Evolutionary conservation across 53 echinoderm and acorn worm genomes (phyloP).

Genomic region (Echinarachnius parma): DNA sequence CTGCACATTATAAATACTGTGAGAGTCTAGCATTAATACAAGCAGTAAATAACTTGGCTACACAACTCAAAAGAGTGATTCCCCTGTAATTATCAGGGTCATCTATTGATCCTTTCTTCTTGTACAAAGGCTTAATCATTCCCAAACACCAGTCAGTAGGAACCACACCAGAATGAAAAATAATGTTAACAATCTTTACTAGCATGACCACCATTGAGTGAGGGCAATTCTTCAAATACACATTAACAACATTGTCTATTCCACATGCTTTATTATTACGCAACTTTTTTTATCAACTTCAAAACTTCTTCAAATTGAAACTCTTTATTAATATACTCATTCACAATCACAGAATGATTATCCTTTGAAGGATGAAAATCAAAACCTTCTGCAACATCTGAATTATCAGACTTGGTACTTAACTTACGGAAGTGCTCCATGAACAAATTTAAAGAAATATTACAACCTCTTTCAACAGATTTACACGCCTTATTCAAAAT

Average conservation of each 20-base stretch:
- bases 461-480: constrained; percentile 9
- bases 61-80: neutral
- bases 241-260: neutral
- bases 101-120: constrained; percentile 3
- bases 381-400: neutral
- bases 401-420: neutral
- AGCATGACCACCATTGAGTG: neutral
- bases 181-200: neutral
- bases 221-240: neutral
- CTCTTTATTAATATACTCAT: constrained; percentile 21
- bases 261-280: too few relatives aligned
- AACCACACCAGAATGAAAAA: too few relatives aligned
- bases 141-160: neutral
- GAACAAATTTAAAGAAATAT: constrained; percentile 6
- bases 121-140: constrained; percentile 5
- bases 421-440: constrained; percentile 16
- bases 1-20: neutral
- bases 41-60: constrained; percentile 9
- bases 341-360: constrained; percentile 16
- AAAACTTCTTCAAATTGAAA: constrained; percentile 11
- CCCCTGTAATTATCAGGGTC: constrained; percentile 22
- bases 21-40: constrained; percentile 6
- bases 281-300: neutral
- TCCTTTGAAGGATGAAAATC: constrained; percentile 15
- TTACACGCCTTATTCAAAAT: constrained; percentile 23